phyloP scores from a whole-genome alignment of 2,888 invertebrate species.

The Athalia cordata region DNA sequence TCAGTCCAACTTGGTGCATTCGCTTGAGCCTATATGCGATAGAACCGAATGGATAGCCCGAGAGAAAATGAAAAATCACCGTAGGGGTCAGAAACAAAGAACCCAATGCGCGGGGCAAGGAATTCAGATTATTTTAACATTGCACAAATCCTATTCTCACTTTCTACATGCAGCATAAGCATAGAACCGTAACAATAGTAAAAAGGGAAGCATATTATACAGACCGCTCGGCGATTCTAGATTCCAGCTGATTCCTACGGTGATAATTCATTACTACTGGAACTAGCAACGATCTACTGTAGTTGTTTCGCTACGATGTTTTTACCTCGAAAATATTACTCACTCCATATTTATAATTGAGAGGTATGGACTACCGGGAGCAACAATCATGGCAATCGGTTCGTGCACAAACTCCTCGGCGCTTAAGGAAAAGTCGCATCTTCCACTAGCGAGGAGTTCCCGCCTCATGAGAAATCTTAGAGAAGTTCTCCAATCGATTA shows the following conservation, averaged over 20 bases:
- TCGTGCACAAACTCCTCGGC: constrained; percentile 87
- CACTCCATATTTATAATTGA: constrained; percentile 86
- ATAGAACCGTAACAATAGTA: background rate
- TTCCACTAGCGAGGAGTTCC: constrained; percentile 80
- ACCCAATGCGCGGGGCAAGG: background rate
- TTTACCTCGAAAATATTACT: constrained; percentile 66
- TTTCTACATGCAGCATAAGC: constrained; percentile 17
- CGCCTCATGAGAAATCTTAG: constrained; percentile 80
- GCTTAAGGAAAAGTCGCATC: constrained; percentile 85
- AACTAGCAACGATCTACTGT: too few species aligned
- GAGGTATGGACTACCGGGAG: constrained; percentile 85
- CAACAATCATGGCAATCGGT: constrained; percentile 85
- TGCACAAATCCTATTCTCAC: constrained; percentile 6
- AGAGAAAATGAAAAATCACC: background rate
- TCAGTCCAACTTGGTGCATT: constrained; percentile 89
- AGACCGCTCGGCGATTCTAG: background rate
- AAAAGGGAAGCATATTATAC: constrained; percentile 18
- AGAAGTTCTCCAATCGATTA: constrained; percentile 89
- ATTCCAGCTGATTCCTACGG: background rate
- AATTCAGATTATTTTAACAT: too few species aligned
- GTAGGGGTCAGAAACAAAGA: background rate
- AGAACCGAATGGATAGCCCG: background rate
- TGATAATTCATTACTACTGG: too few species aligned
- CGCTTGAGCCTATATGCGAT: constrained; percentile 79
- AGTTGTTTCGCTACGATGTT: too few species aligned